Base-by-base conservation (phyloP, 2,797 vertebrate genomes). In the Eupleurogrammus muticus region DNA sequence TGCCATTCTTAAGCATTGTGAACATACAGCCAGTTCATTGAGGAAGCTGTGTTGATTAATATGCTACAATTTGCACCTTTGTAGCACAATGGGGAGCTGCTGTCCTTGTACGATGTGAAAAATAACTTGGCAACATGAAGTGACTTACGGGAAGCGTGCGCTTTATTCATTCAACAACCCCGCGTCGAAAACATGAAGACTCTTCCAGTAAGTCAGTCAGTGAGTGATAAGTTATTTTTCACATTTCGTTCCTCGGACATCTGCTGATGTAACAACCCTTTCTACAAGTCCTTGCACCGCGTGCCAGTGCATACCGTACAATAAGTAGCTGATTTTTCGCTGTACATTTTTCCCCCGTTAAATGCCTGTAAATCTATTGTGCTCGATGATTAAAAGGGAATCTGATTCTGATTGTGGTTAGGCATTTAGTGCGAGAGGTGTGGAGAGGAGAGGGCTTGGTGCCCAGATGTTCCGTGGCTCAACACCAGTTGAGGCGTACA, bases 141-240 rank as follows among this genome's bases (percentile, higher is more conserved):
- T 1, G 46, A 80, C 48, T 89, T 84, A 80, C 82, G 80, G 78
- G 84, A 90, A 85, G 58, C 77, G 63, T 49, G 5, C 5, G 50
- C 34, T 54, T 71, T 53, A 73, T 69, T 82, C 54, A 62, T 75
- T 77, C 60, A 68, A 5, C 54, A 55, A 60, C n/a, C 38, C 21
- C 10, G 5, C 11, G 42, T 44, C 24, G 12, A 23, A 60, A 24
- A 67, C 66, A 79, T 2, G 4, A 28, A 6, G 24, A 48, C 24
- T 47, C 70, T 81, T 83, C 79, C 84, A 79, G 85, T 81, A 73
- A 77, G 68, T 64, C 49, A 32, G 28, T 17, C 46, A 32, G 28
- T 14, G 1, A 52, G 10, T 13, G 9, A 73, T 67, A 52, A 73
- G 56, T 65, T 62, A 19, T 74, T 73, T 66, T 54, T 75, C 49